Base-by-base conservation (phyloP, 2,113 vertebrate genomes). In the Calidris pugnax region DNA sequence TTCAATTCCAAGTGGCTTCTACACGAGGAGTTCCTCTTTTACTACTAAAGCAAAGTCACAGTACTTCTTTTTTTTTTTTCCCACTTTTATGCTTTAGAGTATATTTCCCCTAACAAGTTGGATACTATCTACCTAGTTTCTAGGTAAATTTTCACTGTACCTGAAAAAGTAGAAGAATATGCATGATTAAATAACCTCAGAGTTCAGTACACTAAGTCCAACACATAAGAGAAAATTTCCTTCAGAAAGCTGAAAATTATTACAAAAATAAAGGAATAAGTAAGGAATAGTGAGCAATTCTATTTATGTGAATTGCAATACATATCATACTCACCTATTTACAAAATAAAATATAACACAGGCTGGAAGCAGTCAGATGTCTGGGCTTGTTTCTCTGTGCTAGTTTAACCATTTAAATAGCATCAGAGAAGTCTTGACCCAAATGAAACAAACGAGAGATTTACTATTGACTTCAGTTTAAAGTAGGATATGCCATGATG, bases 1-100 rank as follows among this genome's bases (percentile, higher is more conserved):
- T 50, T 93, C 7, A 89, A 30, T 79, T 93, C 39, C 77, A 93
- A 64, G 37, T 67, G 47, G 63, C 9, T 93, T 89, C 57, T 39
- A n/a, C 35, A 53, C 32, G 22, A 62, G 35, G 21, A 93, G 21
- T 37, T 82, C 19, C 19, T 83, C 17, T 81, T 80, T 67, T 47
- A 64, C 37, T 37, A 67, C 12, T 77, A 55, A 39, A 84, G 47
- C n/a, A 90, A 95, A 86, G 26, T 41, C 8, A 89, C 14, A 84
- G 57, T 24, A 60, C 26, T 28, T 56, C 1, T 35, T 6, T 35
- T 55, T 6, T n/a, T 55, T 4, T 1, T 4, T 1, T 9, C 19
- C 21, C 55, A 37, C 15, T 55, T 85, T 62, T 53, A 80, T 55
- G 22, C 22, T 55, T 69, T 37, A 35, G 10, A 73, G 62, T 73